A percentile compares a stretch with the other conserved stretches of the same genome.
Conservation (phyloP, 2,113 vertebrate genomes). For the Tricholaema leucomelas region DNA sequence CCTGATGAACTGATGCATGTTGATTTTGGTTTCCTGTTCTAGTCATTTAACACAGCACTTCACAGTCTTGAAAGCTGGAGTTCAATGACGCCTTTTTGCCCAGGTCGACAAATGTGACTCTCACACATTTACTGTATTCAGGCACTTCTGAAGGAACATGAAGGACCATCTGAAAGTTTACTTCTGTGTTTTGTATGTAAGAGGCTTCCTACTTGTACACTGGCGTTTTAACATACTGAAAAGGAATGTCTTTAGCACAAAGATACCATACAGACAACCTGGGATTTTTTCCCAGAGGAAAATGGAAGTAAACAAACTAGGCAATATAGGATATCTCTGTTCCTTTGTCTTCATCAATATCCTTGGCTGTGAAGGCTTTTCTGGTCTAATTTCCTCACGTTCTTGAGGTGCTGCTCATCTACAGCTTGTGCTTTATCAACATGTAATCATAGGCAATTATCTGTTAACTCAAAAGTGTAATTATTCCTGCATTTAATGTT, state of each 20-base stretch:
- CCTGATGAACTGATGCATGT: neutral
- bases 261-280: neutral
- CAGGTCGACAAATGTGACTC: neutral
- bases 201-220: fast-evolving
- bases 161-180: neutral
- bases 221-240: neutral
- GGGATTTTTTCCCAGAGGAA: neutral
- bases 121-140: neutral
- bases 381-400: neutral
- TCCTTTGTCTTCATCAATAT: neutral
- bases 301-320: neutral
- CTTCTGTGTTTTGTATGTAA: neutral
- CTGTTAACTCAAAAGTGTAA: neutral
- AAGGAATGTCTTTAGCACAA: neutral
- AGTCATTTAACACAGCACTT: neutral
- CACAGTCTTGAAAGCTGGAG: neutral
- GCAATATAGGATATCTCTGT: neutral
- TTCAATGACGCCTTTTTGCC: neutral
- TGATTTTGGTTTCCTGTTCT: neutral
- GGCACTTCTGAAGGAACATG: neutral
- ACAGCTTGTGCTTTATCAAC: neutral
- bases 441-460: neutral
- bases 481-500: neutral
- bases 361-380: neutral
- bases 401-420: neutral